These are phyloP conservation scores for Mantis religiosa DNA, from an alignment of 2,888 invertebrate species.

Conservation along the genomic window DNA sequence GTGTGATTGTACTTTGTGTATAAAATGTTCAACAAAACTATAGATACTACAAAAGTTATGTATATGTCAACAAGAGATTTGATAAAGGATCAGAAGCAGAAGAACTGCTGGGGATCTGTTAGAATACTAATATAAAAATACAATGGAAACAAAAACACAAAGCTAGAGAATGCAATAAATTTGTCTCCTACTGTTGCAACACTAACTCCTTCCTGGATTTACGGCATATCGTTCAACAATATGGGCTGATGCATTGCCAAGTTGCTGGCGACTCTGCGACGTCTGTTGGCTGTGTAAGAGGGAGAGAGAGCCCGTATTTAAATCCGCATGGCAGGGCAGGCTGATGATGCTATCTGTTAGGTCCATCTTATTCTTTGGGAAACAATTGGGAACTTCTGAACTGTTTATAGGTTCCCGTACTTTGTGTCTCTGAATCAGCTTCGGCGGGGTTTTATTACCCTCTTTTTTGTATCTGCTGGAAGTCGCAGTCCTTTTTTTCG, in stretches of 20 bases:
- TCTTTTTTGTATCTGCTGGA: neutral
- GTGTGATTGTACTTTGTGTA: neutral
- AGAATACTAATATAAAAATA: neutral
- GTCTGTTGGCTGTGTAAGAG: neutral
- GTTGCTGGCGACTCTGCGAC: conserved; percentile 1
- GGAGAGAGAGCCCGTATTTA: neutral
- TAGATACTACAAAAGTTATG: neutral
- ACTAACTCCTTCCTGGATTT: neutral
- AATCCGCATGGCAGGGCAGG: neutral
- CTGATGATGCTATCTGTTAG: conserved; percentile 7
- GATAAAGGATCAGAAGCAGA: neutral
- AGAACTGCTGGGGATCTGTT: neutral
- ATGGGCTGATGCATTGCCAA: neutral
- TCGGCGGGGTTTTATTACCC: neutral
- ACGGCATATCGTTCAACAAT: neutral
- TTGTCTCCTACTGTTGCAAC: neutral
- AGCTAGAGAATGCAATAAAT: neutral
- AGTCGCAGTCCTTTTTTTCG: neutral
- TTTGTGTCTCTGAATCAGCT: neutral
- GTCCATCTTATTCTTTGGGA: conserved; percentile 7
- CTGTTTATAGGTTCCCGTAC: conserved; percentile 21
- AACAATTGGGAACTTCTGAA: conserved; percentile 25
- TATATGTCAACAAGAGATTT: neutral
- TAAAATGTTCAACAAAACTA: neutral
- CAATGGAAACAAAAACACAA: neutral